Conservation (phyloP, 1,140 invertebrate genomes). For the Akabosia matsudoensis region DNA sequence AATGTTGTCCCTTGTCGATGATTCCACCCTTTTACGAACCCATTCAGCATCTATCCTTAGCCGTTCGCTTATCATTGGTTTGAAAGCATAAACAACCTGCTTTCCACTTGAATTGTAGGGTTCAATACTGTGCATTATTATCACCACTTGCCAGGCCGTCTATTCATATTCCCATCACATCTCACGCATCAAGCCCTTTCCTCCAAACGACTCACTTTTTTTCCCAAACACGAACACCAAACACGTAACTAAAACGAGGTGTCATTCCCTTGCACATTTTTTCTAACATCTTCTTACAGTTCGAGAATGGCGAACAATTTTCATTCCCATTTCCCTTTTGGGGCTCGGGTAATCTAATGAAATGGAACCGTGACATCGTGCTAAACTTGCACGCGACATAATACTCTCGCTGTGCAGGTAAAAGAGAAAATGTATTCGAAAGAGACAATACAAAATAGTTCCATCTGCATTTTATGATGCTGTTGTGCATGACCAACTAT, state of each 20-base stretch:
- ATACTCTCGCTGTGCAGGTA: not conserved
- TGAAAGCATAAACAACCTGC: too few relatives aligned
- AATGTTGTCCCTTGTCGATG: constrained; percentile 17
- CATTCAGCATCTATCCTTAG: too few relatives aligned
- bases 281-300: not conserved
- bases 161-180: constrained; percentile 22
- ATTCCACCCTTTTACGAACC: not conserved
- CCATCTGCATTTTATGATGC: too few relatives aligned
- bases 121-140: not conserved
- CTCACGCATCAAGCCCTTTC: not conserved
- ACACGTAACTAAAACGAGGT: not conserved
- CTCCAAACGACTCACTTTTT: constrained; percentile 1
- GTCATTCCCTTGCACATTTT: not conserved
- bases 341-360: constrained; percentile 1
- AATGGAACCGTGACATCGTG: constrained; percentile 1
- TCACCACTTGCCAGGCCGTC: constrained; percentile 8
- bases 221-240: too few relatives aligned
- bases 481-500: too few relatives aligned
- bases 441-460: too few relatives aligned
- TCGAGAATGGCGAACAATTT: not conserved
- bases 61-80: too few relatives aligned
- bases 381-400: not conserved
- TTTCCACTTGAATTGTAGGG: too few relatives aligned
- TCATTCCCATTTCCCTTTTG: not conserved
- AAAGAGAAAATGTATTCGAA: too few relatives aligned